A percentile compares a stretch with the other conserved stretches of the same genome.
Conservation (phyloP, 2,113 vertebrate species). For the Sceloporus undulatus region DNA sequence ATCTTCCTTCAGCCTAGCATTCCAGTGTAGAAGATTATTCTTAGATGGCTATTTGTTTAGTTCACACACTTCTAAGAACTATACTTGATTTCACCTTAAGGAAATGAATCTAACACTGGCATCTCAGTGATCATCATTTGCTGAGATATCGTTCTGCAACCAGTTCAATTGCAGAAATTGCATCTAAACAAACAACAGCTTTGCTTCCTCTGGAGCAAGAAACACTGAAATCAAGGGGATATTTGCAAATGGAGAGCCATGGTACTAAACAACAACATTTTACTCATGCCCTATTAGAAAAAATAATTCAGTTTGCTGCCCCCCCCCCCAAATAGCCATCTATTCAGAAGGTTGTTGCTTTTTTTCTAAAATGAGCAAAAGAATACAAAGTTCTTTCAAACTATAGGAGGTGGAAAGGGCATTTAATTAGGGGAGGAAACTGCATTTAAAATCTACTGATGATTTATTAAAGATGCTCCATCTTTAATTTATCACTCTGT, state of each 20-base stretch:
- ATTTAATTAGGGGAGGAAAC: background rate
- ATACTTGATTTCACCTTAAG: background rate
- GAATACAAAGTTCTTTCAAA: background rate
- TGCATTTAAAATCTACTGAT: background rate
- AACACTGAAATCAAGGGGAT: background rate
- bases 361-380: background rate
- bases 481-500: background rate
- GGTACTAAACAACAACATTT: background rate
- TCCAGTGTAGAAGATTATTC: background rate
- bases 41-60: background rate
- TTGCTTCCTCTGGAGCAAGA: background rate
- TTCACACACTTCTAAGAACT: background rate
- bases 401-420: too few relatives aligned
- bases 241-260: background rate
- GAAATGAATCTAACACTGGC: background rate
- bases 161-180: background rate
- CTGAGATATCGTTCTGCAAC: background rate
- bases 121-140: background rate
- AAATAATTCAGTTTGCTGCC: too few relatives aligned
- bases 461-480: background rate
- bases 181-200: background rate
- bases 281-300: too few relatives aligned
- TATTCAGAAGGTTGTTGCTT: background rate
- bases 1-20: background rate
- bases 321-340: background rate